Evolutionary conservation across 2,113 vertebrate genomes (phyloP), one percentile per base, ranked within the genome.

Genomic region (Nibea albiflora): DNA sequence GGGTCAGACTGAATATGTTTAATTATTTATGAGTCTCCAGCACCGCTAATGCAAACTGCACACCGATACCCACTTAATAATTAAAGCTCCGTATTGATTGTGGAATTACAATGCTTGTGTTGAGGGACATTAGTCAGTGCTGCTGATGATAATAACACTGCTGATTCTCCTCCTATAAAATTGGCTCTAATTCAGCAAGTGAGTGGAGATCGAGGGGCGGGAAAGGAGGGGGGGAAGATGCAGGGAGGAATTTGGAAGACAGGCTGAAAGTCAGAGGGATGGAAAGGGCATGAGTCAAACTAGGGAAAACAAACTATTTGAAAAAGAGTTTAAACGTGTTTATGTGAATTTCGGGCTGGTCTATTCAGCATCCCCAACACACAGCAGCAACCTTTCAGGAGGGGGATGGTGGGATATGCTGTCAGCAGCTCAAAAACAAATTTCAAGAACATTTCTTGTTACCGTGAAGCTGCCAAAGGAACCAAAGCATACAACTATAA

Each of bases 31-130:
- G 89, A 89, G 84, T 77, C 80, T 76, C 71, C 44, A 61, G 78
- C 67, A 54, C 76, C 65, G 76, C 85, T 90, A 90, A 91, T 90
- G 79, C 86, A 85, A 90, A 88, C 85, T 56, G 66, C 85, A 87
- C 83, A 92, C 69, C 71, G 73, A 89, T 80, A 81, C 71, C 83
- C 85, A 78, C 84, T 93, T 85, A 93, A 93, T 93, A 92, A 92
- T 93, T 92, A 89, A 92, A 92, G 88, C 62, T 81, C 64, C 14
- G 16, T 85, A 93, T 92, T 89, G 91, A 93, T 91, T 90, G 88
- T 90, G 88, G 85, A 87, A 92, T 87, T 85, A 89, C 78, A 84
- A 81, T 84, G 81, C 81, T 88, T 85, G 89, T 68, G 86, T 89
- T 90, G 82, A 90, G 88, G 88, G 86, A 81, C 88, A 87, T 90